Evolutionary conservation across 64 coral and sea anemone genomes (phyloP).

Genomic region (Stichodactyla mertensii): DNA sequence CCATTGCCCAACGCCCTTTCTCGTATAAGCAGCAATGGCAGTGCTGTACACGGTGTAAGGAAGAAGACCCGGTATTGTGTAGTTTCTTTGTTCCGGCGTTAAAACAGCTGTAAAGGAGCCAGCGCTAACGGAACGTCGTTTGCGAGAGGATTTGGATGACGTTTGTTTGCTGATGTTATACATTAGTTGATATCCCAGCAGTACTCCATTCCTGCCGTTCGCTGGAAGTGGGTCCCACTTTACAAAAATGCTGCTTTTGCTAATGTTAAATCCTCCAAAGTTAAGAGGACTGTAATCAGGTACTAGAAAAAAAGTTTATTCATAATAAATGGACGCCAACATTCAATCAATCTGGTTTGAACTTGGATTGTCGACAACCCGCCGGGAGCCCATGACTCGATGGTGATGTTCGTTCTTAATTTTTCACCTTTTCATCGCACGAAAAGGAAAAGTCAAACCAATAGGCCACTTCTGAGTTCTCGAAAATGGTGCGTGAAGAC

Average conservation of each 20-base stretch:
- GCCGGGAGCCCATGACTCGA: no score
- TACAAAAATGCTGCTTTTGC: constrained; percentile 48
- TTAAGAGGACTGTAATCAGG: constrained; percentile 48
- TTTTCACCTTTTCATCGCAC: no score
- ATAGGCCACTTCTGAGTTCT: no score
- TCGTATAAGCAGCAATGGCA: constrained; percentile 19
- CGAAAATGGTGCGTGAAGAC: no score
- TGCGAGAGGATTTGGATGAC: background rate
- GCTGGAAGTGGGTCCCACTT: constrained; percentile 38
- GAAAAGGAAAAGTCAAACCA: no score
- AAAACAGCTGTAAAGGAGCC: background rate
- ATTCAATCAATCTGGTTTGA: no score
- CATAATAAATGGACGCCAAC: no score
- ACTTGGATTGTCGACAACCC: no score
- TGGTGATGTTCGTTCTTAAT: no score
- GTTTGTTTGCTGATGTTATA: background rate
- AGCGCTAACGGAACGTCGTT: background rate
- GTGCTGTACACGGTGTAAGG: constrained; percentile 27
- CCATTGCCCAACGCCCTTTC: constrained; percentile 19
- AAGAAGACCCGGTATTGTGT: constrained; percentile 12
- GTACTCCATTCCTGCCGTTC: constrained; percentile 58
- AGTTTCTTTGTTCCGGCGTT: background rate
- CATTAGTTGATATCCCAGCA: constrained; percentile 40
- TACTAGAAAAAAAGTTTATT: constrained; percentile 29
- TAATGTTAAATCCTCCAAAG: constrained; percentile 58